Conservation (phyloP, 2,888 invertebrate genomes). For the Drosophila crucigera region DNA sequence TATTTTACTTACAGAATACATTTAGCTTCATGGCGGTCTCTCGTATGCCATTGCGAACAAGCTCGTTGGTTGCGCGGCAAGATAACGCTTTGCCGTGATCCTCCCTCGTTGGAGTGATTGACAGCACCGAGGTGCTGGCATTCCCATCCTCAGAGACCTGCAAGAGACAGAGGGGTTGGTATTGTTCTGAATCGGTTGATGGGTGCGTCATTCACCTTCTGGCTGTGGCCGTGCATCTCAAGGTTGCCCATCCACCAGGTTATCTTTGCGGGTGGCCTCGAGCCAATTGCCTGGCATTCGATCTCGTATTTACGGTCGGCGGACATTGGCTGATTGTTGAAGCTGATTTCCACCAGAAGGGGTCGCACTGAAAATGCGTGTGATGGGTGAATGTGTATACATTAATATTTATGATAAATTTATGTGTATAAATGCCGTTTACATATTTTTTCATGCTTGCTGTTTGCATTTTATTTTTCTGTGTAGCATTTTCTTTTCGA, state of each 20-base stretch:
- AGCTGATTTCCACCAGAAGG: slow-evolving; percentile 91
- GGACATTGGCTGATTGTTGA: slow-evolving; percentile 93
- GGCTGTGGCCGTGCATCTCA: slow-evolving; percentile 86
- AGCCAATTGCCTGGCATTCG: slow-evolving; percentile 93
- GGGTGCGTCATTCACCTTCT: slow-evolving; percentile 77
- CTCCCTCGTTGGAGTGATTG: slow-evolving; percentile 90
- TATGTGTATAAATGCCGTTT: slow-evolving; percentile 71
- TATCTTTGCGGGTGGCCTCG: slow-evolving; percentile 93
- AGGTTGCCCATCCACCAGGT: slow-evolving; percentile 94
- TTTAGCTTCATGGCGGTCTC: slow-evolving; percentile 93
- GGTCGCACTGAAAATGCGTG: slow-evolving; percentile 89
- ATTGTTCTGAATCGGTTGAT: neutral
- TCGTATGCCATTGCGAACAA: slow-evolving; percentile 89
- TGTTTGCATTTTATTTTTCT: slow-evolving; percentile 20
- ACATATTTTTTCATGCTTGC: slow-evolving; percentile 20
- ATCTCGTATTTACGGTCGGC: slow-evolving; percentile 93
- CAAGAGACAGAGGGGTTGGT: neutral
- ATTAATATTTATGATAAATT: slow-evolving; percentile 72
- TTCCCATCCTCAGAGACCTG: slow-evolving; percentile 93
- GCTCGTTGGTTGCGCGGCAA: slow-evolving; percentile 92
- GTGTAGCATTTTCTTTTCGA: slow-evolving; percentile 49
- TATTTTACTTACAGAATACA: slow-evolving; percentile 92
- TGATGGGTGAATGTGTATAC: slow-evolving; percentile 15
- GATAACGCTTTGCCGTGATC: slow-evolving; percentile 92
- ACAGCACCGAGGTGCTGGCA: slow-evolving; percentile 91